Percentiles rank a stretch among this genome's conserved stretches.
Evolutionary conservation across 2,888 invertebrate species (phyloP).

Genomic region (Ormyrus labotus): DNA sequence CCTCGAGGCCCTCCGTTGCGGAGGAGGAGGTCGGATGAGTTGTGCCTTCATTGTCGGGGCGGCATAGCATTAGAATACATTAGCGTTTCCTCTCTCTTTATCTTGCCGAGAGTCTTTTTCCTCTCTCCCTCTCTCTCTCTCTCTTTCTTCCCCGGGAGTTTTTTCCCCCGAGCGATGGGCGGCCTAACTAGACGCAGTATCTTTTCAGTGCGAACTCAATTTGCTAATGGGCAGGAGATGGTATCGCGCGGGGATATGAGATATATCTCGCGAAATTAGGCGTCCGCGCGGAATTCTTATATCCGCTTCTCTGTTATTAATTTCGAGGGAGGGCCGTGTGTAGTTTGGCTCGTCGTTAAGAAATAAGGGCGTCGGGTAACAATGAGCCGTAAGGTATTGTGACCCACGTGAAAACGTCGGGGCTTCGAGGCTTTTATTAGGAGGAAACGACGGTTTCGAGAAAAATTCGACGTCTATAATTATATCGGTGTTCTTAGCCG

Average conservation of each 20-base stretch:
- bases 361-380: conserved; percentile 14
- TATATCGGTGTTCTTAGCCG: too few relatives aligned
- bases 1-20: conserved; percentile 56
- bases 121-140: too few relatives aligned
- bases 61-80: conserved; percentile 75
- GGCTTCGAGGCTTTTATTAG: background rate
- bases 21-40: conserved; percentile 71
- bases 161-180: too few relatives aligned
- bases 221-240: conserved; percentile 39
- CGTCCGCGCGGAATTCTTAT: background rate
- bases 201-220: conserved; percentile 51
- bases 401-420: background rate
- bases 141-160: too few relatives aligned
- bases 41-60: conserved; percentile 74
- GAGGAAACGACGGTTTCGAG: background rate
- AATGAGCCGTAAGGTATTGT: conserved; percentile 37
- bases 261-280: conserved; percentile 18
- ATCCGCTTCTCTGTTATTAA: too few relatives aligned
- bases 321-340: background rate
- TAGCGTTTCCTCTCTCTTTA: conserved; percentile 55
- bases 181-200: conserved; percentile 51
- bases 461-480: background rate
- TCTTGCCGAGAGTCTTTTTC: too few relatives aligned
- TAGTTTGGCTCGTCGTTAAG: conserved; percentile 23
- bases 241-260: conserved; percentile 29